phyloP scores from a whole-genome alignment of 2,113 vertebrate species.

The Marmota monax region DNA sequence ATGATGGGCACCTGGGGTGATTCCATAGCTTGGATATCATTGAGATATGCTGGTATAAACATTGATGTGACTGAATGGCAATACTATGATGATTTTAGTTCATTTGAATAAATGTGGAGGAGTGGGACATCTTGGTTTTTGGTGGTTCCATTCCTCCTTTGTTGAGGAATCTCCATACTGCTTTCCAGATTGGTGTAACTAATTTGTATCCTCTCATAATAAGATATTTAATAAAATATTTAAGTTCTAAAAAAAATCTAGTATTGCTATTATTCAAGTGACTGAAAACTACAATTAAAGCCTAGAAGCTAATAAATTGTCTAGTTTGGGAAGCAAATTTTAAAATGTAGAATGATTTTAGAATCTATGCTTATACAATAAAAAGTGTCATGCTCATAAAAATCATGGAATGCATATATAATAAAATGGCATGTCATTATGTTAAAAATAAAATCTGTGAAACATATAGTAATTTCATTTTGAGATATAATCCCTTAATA shows the following conservation, averaged over 20 bases:
- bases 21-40: too few relatives aligned
- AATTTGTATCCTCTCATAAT: too few relatives aligned
- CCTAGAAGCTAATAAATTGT: not conserved
- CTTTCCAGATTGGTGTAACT: too few relatives aligned
- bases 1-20: too few relatives aligned
- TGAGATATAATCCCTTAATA: not conserved
- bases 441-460: not conserved
- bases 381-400: not conserved
- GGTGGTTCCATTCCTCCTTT: too few relatives aligned
- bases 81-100: too few relatives aligned
- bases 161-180: too few relatives aligned
- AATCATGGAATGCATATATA: not conserved
- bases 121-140: too few relatives aligned
- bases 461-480: not conserved
- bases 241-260: not conserved
- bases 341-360: conserved; percentile 22
- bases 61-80: too few relatives aligned
- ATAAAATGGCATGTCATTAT: not conserved
- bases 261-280: not conserved
- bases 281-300: not conserved
- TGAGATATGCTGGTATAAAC: too few relatives aligned
- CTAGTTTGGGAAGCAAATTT: not conserved
- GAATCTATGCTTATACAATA: not conserved
- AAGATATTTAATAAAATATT: not conserved
- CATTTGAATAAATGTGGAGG: too few relatives aligned